Conservation (phyloP, 2,797 vertebrate species). For the Thaleichthys pacificus region DNA sequence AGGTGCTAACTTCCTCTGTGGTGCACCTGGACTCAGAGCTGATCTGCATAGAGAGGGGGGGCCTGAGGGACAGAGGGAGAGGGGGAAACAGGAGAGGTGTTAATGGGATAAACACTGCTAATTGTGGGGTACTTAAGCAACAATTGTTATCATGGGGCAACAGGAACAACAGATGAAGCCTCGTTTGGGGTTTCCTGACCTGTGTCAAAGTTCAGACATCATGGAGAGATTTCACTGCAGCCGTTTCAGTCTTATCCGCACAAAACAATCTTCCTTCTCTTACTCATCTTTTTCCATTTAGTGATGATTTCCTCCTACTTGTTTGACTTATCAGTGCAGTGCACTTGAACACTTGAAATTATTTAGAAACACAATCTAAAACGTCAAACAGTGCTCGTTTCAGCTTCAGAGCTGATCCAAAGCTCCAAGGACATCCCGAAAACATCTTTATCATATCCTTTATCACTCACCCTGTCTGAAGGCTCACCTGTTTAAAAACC, state of each 20-base stretch:
- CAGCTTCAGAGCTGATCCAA: too few species aligned
- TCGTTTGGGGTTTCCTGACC: conserved; percentile 45
- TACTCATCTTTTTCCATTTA: neutral
- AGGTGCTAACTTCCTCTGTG: conserved; percentile 71
- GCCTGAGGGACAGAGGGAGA: conserved; percentile 3
- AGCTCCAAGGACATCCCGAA: too few species aligned
- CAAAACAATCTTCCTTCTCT: neutral
- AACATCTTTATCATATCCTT: neutral
- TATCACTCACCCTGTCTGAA: neutral
- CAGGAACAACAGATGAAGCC: conserved; percentile 50
- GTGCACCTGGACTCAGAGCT: conserved; percentile 68
- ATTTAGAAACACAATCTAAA: too few species aligned
- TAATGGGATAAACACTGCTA: conserved; percentile 66
- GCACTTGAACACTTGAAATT: too few species aligned
- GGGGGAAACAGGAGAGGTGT: conserved; percentile 50
- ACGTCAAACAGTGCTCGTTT: too few species aligned
- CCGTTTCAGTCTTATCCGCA: neutral
- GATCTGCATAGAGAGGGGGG: conserved; percentile 56
- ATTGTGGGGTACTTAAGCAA: conserved; percentile 55
- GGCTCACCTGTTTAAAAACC: conserved; percentile 10
- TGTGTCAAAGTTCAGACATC: conserved; percentile 35
- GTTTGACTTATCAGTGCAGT: neutral
- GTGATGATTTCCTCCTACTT: neutral
- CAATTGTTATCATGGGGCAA: conserved; percentile 51
- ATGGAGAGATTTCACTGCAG: conserved; percentile 4